These are phyloP conservation scores for Hirundichthys speculiger DNA, from an alignment of 2,113 vertebrate species.

Conservation along the genomic window DNA sequence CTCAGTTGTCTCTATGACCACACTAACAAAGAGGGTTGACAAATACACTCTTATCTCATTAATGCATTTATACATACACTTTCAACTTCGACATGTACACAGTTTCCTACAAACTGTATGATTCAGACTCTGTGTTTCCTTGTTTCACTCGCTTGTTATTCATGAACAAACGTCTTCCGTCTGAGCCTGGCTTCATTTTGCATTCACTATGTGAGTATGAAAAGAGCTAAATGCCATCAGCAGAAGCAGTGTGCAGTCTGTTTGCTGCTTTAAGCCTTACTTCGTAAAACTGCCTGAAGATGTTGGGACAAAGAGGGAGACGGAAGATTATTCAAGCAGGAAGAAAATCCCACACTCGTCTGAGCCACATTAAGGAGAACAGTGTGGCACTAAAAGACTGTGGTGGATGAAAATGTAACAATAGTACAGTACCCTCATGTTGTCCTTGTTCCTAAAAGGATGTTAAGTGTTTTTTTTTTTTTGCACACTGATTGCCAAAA, in stretches of 20 bases:
- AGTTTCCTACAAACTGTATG: background rate
- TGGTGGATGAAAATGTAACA: conserved; percentile 23
- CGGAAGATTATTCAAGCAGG: conserved; percentile 41
- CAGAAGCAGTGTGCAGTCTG: conserved; percentile 14
- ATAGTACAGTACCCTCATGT: background rate
- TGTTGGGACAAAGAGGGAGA: conserved; percentile 51
- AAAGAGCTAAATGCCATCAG: conserved; percentile 32
- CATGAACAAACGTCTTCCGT: conserved; percentile 26
- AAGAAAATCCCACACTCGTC: conserved; percentile 53
- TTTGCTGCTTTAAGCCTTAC: conserved; percentile 38
- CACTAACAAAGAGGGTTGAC: conserved; percentile 1
- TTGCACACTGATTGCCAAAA: conserved; percentile 15
- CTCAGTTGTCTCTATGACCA: background rate
- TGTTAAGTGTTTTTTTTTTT: too few relatives aligned
- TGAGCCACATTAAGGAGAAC: conserved; percentile 22
- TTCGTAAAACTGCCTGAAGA: conserved; percentile 34
- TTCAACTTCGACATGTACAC: background rate
- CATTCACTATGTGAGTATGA: conserved; percentile 23
- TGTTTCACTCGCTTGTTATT: conserved; percentile 8
- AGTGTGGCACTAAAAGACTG: conserved; percentile 13
- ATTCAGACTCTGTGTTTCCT: background rate
- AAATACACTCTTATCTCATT: background rate
- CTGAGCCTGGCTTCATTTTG: conserved; percentile 19
- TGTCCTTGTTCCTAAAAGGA: background rate
- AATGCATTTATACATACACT: background rate